Conservation (phyloP, 2,888 invertebrate species). For the Macrosoma leucophasiata region DNA sequence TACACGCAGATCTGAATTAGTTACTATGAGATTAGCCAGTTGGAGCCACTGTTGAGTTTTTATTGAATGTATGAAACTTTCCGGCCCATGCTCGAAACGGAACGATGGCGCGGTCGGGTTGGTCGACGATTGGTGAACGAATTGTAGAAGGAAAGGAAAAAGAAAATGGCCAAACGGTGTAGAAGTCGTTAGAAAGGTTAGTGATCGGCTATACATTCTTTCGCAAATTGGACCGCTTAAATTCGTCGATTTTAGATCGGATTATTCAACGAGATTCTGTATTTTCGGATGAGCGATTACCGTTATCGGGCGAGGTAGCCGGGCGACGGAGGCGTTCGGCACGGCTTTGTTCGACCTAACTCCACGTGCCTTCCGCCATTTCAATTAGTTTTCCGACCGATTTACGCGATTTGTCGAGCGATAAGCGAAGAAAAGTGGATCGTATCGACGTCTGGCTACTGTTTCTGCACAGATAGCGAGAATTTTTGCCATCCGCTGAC, state of each 20-base stretch:
- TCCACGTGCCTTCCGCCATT: slow-evolving; percentile 76
- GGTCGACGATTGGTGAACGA: slow-evolving; percentile 39
- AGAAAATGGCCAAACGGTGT: slow-evolving; percentile 67
- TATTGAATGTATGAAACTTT: too few relatives aligned
- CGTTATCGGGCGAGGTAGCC: slow-evolving; percentile 42
- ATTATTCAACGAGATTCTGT: slow-evolving; percentile 8
- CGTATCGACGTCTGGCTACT: too few relatives aligned
- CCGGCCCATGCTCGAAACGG: slow-evolving; percentile 24
- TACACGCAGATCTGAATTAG: too few relatives aligned
- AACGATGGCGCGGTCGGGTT: slow-evolving; percentile 39
- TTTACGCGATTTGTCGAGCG: slow-evolving; percentile 24
- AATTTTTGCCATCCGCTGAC: too few relatives aligned
- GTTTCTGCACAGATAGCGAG: too few relatives aligned
- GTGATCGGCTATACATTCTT: slow-evolving; percentile 29
- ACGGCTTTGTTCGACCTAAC: slow-evolving; percentile 70
- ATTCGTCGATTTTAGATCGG: neutral
- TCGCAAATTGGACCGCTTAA: neutral
- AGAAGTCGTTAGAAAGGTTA: slow-evolving; percentile 54
- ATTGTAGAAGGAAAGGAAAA: slow-evolving; percentile 36
- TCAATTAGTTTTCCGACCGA: slow-evolving; percentile 34
- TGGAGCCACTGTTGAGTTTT: too few relatives aligned
- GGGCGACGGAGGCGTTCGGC: slow-evolving; percentile 46
- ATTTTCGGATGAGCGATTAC: slow-evolving; percentile 31
- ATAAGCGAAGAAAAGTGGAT: too few relatives aligned
- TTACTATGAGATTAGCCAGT: too few relatives aligned